Evolutionary conservation across 2,888 invertebrate genomes (phyloP), one percentile per base, ranked within the genome.

Genomic region (Mamestra brassicae): DNA sequence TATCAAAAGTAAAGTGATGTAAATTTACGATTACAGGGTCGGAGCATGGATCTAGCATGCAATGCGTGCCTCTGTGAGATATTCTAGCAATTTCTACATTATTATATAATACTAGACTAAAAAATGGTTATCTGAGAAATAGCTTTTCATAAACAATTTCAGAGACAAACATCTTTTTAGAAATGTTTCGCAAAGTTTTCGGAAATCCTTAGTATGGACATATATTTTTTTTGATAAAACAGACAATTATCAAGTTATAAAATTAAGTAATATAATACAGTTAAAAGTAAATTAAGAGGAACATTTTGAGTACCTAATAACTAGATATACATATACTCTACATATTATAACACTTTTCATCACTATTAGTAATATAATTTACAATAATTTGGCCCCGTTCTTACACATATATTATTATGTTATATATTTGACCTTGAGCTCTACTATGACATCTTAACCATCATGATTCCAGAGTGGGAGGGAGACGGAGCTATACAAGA

Each of bases 311-410:
- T 82, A 26, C 26, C 26, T 26, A 38, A 13, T 61, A 57, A 57
- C 55, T 45, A 64, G 4, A 60, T 38, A 66, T 0, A 60, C 34
- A 66, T 0, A 26, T 71, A 71, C 34, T 61, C 45, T 50, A 80
- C 17, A 71, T 65, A 68, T 65, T 76, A 82, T 57, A 77, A 80
- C 66, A 74, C 63, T 50, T 52, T 42, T 47, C 17, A 64, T 60
- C 17, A 62, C 45, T 70, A 58, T 5, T 60, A 34, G 38, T 38
- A 38, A 38, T 38, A 81, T 34, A 52, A 58, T 66, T 36, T 60
- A 67, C 54, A 60, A 60, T 64, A 26, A 52, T 77, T 76, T 76
- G 80, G 81, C 76, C 81, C 68, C 50, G 26, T 4, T 55, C 60
- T 45, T 58, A 67, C 26, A 34, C 4, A n/a, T 10, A 13, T 34